Percentiles rank a stretch among this genome's conserved stretches.
These are phyloP conservation scores for Andrena trimmerana DNA, from an alignment of 2,888 invertebrate species.

Conservation along the genomic window DNA sequence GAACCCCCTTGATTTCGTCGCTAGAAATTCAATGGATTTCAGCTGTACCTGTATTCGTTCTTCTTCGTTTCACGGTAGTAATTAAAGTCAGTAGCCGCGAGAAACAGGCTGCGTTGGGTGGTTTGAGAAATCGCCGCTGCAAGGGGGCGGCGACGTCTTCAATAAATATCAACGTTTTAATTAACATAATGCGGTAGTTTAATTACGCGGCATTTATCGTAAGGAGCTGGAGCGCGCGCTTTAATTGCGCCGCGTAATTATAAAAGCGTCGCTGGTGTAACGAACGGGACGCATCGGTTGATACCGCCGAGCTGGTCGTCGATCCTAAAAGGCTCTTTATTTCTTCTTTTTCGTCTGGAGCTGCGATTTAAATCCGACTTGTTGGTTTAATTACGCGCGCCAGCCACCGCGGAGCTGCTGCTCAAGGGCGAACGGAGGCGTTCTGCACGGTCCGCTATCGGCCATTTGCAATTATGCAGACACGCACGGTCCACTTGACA, in stretches of 20 bases:
- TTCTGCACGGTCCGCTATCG: not conserved
- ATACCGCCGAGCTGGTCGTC: slow-evolving; percentile 51
- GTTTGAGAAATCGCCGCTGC: slow-evolving; percentile 63
- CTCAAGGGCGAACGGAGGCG: slow-evolving; percentile 20
- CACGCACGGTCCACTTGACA: not conserved
- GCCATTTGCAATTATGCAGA: slow-evolving; percentile 7
- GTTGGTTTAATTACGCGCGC: slow-evolving; percentile 54
- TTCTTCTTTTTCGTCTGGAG: slow-evolving; percentile 17
- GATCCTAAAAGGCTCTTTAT: slow-evolving; percentile 46
- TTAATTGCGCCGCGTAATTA: slow-evolving; percentile 69
- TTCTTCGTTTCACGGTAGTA: not conserved
- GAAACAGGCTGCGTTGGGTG: slow-evolving; percentile 41
- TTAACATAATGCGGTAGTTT: slow-evolving; percentile 76
- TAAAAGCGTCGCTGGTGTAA: slow-evolving; percentile 55
- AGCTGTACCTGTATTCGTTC: not conserved
- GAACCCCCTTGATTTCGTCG: too few species aligned
- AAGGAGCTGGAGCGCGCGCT: slow-evolving; percentile 46
- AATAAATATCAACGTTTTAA: slow-evolving; percentile 78
- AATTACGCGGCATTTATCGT: slow-evolving; percentile 75
- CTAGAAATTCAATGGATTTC: not conserved
- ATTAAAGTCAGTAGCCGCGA: slow-evolving; percentile 36
- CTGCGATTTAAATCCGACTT: slow-evolving; percentile 38
- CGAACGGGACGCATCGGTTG: slow-evolving; percentile 49
- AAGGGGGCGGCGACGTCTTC: slow-evolving; percentile 50
- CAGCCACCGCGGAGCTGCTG: slow-evolving; percentile 13